A percentile compares a stretch with the other conserved stretches of the same genome.
Evolutionary conservation across 1,140 invertebrate species (phyloP).

Genomic region (Drosophila aff.): DNA sequence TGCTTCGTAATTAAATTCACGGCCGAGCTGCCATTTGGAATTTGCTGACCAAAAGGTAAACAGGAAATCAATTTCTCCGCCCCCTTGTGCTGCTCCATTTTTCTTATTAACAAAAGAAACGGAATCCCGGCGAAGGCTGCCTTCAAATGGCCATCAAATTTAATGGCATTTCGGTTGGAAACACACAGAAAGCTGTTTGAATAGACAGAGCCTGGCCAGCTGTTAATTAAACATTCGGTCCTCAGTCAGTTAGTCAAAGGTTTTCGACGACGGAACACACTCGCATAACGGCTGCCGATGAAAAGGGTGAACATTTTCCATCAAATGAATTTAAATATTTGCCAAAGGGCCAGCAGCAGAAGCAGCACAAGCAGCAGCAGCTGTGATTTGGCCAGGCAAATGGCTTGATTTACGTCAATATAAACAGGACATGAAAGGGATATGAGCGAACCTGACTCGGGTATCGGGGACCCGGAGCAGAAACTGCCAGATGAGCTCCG

Average conservation of each 20-base stretch:
- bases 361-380: constrained; percentile 1
- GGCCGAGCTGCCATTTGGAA: constrained; percentile 30
- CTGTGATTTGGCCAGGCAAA: constrained; percentile 57
- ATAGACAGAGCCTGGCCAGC: constrained; percentile 31
- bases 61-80: constrained; percentile 66
- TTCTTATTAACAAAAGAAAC: constrained; percentile 39
- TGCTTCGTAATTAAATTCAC: constrained; percentile 68
- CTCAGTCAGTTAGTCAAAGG: constrained; percentile 30
- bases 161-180: constrained; percentile 54
- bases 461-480: not conserved
- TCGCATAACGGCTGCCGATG: constrained; percentile 39
- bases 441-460: constrained; percentile 32
- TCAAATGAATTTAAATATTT: constrained; percentile 76
- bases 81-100: constrained; percentile 4
- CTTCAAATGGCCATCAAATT: constrained; percentile 47
- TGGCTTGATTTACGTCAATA: constrained; percentile 72
- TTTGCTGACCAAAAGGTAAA: constrained; percentile 67
- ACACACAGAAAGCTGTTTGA: constrained; percentile 25
- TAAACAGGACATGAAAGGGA: constrained; percentile 62
- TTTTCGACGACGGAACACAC: not conserved
- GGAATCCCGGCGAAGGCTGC: constrained; percentile 37
- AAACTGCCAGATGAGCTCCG: constrained; percentile 33
- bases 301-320: constrained; percentile 51
- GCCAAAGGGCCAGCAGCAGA: constrained; percentile 37
- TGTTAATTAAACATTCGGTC: constrained; percentile 71